Evolutionary conservation across 2,113 vertebrate species (phyloP).

Genomic region (Elachura formosa): DNA sequence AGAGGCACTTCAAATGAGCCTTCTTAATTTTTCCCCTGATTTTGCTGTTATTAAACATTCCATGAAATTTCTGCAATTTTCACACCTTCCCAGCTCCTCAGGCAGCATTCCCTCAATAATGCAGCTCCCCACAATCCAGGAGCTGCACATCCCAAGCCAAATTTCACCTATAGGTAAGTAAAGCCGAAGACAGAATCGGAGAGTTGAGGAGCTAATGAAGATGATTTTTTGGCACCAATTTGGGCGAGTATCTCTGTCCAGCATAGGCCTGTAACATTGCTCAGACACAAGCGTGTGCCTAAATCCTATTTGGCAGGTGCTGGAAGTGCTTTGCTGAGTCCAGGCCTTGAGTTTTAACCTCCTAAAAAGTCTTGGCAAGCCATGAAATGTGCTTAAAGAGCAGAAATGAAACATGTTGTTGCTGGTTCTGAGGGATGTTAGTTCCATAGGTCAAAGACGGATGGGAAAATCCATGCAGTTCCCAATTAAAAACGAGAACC

Average conservation of each 20-base stretch:
- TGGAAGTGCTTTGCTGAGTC: background rate
- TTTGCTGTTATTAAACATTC: background rate
- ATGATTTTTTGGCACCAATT: background rate
- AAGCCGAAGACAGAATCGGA: accelerated
- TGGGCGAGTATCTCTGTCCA: background rate
- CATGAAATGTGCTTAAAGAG: conserved; percentile 15
- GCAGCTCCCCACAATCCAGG: background rate
- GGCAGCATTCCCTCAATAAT: background rate
- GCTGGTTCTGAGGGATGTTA: conserved; percentile 25
- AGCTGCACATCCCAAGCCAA: background rate
- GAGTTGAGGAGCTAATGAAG: background rate
- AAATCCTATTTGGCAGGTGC: background rate
- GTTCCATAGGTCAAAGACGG: conserved; percentile 8
- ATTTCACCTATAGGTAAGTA: background rate
- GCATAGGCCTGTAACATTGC: background rate
- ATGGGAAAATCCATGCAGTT: background rate
- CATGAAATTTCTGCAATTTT: background rate
- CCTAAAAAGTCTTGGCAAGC: conserved; percentile 30
- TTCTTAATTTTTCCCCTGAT: background rate
- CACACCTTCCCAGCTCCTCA: background rate
- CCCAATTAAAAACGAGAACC: conserved; percentile 19
- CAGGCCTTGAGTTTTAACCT: background rate
- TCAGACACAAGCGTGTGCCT: background rate
- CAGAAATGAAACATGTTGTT: background rate
- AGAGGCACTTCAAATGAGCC: background rate